phyloP scores from a whole-genome alignment of 1,140 invertebrate genomes.

The Drosophila malerkotliana region DNA sequence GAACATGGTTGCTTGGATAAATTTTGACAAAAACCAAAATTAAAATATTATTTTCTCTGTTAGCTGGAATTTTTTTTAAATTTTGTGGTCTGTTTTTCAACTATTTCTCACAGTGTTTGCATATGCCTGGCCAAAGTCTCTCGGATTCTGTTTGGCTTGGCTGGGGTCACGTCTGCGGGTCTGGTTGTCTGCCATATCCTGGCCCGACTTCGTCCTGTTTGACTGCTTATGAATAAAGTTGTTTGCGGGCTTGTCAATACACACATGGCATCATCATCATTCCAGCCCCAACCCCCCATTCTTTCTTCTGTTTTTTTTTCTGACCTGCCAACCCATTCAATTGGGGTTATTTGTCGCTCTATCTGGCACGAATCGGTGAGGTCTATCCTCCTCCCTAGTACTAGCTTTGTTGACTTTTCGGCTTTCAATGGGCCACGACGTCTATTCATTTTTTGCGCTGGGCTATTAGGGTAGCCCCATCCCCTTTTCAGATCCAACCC shows the following conservation, averaged over 20 bases:
- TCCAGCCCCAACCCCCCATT: not conserved
- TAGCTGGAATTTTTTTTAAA: not conserved
- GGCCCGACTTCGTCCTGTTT: slow-evolving; percentile 38
- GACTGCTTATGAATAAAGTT: slow-evolving; percentile 81
- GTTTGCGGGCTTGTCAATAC: slow-evolving; percentile 76
- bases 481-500: slow-evolving; percentile 9
- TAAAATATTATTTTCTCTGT: not conserved
- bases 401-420: slow-evolving; percentile 72
- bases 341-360: slow-evolving; percentile 82
- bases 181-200: slow-evolving; percentile 25
- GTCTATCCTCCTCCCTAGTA: not conserved
- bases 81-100: not conserved
- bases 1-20: too few species aligned
- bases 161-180: slow-evolving; percentile 29
- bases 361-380: slow-evolving; percentile 55
- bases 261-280: slow-evolving; percentile 52
- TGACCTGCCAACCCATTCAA: slow-evolving; percentile 51
- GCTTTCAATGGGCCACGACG: slow-evolving; percentile 69
- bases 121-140: not conserved
- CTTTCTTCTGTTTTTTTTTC: slow-evolving; percentile 1
- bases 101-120: slow-evolving; percentile 1
- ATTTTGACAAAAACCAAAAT: too few species aligned
- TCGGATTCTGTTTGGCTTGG: slow-evolving; percentile 51
- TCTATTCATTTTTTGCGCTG: slow-evolving; percentile 77
- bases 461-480: slow-evolving; percentile 53